Percentiles rank a stretch among this genome's conserved stretches.
Conservation (phyloP, 2,888 invertebrate genomes). For the Cephus nigrinus region DNA sequence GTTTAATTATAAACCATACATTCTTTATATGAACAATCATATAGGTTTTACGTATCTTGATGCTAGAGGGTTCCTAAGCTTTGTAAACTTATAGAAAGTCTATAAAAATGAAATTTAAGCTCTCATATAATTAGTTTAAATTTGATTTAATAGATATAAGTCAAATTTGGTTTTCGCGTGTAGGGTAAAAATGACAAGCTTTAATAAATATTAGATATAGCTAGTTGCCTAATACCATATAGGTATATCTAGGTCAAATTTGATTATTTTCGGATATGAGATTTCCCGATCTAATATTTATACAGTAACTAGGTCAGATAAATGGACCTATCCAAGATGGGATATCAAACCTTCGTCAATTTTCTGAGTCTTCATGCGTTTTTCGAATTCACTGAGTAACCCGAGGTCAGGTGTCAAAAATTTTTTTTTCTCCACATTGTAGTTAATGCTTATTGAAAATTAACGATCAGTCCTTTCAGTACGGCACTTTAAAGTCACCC, state of each 20-base stretch:
- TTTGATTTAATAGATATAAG: too few species aligned
- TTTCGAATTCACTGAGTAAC: neutral
- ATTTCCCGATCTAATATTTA: slow-evolving; percentile 34
- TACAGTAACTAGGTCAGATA: slow-evolving; percentile 35
- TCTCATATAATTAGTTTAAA: too few species aligned
- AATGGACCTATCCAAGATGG: neutral
- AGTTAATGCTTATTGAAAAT: slow-evolving; percentile 23
- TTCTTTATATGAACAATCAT: too few species aligned
- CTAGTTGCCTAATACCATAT: neutral
- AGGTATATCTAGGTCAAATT: neutral
- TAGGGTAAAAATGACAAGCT: neutral
- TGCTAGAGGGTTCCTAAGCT: too few species aligned
- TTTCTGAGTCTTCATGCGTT: neutral
- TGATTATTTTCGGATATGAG: slow-evolving; percentile 25
- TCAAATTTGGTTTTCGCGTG: neutral
- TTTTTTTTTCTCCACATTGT: too few species aligned
- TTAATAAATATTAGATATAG: neutral
- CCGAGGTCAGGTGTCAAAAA: neutral
- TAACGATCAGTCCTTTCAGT: slow-evolving; percentile 23
- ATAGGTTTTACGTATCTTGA: too few species aligned
- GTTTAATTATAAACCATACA: neutral
- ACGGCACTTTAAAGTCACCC: neutral
- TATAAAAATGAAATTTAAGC: too few species aligned
- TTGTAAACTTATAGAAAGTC: too few species aligned
- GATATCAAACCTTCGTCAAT: neutral